A percentile compares a stretch with the other conserved stretches of the same genome.
These are phyloP conservation scores for Tiliqua scincoides DNA, from an alignment of 2,113 vertebrate genomes.

Conservation along the genomic window DNA sequence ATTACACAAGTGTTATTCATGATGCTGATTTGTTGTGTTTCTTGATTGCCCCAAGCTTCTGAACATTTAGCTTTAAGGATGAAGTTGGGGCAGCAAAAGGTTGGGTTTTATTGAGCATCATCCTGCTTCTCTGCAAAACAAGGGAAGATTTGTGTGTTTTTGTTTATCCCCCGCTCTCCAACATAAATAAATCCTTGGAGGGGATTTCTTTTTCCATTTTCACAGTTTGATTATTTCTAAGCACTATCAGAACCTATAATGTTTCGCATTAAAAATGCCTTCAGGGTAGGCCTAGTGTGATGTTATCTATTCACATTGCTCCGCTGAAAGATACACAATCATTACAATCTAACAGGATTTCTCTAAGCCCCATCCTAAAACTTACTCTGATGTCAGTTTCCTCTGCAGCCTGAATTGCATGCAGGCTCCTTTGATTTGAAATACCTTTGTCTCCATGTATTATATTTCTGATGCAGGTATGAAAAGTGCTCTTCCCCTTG, in stretches of 20 bases:
- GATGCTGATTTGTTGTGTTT: neutral
- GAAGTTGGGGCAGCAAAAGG: neutral
- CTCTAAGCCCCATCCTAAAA: neutral
- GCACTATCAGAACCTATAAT: neutral
- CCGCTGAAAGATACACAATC: too few relatives aligned
- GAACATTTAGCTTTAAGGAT: slow-evolving; percentile 8
- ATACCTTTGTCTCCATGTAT: neutral
- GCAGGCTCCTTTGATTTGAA: neutral
- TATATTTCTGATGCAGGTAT: neutral
- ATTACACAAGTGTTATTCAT: neutral
- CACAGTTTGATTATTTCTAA: neutral
- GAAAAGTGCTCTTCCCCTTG: neutral
- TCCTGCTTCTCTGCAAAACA: neutral
- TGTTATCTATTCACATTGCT: neutral
- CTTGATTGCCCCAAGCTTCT: neutral
- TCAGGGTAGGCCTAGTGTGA: slow-evolving; percentile 7
- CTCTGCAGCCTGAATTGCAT: neutral
- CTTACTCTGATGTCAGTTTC: neutral
- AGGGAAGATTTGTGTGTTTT: neutral
- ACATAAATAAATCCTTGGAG: too few relatives aligned
- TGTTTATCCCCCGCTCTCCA: neutral
- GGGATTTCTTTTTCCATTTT: neutral
- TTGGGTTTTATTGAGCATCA: fast-evolving
- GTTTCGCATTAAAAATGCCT: neutral
- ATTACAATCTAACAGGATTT: too few relatives aligned